Evolutionary conservation across 2,113 vertebrate genomes (phyloP).

Genomic region (Capra hircus): DNA sequence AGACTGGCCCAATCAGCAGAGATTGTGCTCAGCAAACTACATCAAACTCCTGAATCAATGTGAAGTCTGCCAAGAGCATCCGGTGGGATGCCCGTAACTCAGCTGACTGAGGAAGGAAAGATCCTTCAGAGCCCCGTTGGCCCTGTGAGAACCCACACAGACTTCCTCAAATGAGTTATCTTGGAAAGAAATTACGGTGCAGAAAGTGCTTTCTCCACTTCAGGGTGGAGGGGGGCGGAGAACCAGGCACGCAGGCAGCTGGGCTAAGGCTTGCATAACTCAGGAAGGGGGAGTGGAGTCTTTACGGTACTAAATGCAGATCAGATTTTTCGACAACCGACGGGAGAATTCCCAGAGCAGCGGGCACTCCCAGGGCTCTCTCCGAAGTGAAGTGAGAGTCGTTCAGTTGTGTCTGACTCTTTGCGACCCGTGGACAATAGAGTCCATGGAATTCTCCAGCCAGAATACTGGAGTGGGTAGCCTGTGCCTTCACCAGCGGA

Average conservation of each 20-base stretch:
- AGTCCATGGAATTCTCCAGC: not conserved
- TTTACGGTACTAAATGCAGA: fast-evolving
- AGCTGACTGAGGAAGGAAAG: not conserved
- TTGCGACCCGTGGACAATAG: fast-evolving
- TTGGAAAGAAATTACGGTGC: not conserved
- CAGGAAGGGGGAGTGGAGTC: not conserved
- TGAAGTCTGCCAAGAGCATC: not conserved
- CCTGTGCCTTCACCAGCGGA: not conserved
- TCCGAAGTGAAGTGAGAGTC: fast-evolving
- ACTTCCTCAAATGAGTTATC: not conserved
- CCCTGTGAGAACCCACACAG: not conserved
- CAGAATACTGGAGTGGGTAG: not conserved
- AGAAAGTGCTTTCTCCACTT: fast-evolving
- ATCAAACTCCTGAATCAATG: fast-evolving
- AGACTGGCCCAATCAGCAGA: not conserved
- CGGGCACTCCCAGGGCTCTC: not conserved
- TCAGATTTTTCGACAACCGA: fast-evolving
- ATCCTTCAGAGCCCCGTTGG: fast-evolving
- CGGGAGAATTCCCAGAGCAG: fast-evolving
- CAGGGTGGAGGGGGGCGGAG: fast-evolving
- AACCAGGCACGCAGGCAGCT: fast-evolving
- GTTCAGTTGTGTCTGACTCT: not conserved
- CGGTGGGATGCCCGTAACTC: fast-evolving
- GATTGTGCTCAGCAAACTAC: not conserved
- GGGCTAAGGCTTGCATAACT: not conserved